Evolutionary conservation across 2,113 vertebrate genomes (phyloP), one percentile per base, ranked within the genome.

Genomic region (Otis tarda): DNA sequence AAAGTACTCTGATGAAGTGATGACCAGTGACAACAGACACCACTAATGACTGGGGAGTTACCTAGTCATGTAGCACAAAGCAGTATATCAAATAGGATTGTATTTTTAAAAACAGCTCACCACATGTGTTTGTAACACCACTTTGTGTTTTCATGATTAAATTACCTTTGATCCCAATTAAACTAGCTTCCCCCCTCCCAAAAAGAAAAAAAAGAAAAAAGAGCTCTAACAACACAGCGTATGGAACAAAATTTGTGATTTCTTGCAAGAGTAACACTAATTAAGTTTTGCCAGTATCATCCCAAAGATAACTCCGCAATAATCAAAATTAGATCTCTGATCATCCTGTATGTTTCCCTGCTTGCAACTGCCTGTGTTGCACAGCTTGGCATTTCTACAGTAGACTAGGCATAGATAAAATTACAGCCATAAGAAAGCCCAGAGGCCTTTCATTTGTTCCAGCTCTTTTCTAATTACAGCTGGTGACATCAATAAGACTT

Each of bases 391-490:
- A 65, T 57, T 94, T 45, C 49, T 65, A 75, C 23, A 41, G 5
- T 4, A 30, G 33, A 67, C 25, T 12, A 83, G 31, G n/a, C 33
- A 21, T 1, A 43, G 47, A 24, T 33, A 92, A 77, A 55, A 73
- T n/a, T 0, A 21, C 37, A 83, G 24, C 57, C 45, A 9, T 33
- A 69, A 65, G 57, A 67, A 61, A 70, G 70, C 12, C 49, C 83
- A 53, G 39, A 69, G 68, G 83, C 60, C 31, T 52, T 83, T 49
- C 18, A 12, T 37, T 63, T 1, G 4, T 50, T 81, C 28, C 63
- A 77, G 37, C 74, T 71, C 65, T 84, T 75, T 33, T 25, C 39
- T 83, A 70, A 83, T 94, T 87, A 91, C 73, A 89, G 64, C 76
- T 83, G 68, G 37, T 67, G 87, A 61, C 71, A 83, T 50, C 50